phyloP scores from a whole-genome alignment of 1,140 invertebrate species.

The Tetragonula clypearis region DNA sequence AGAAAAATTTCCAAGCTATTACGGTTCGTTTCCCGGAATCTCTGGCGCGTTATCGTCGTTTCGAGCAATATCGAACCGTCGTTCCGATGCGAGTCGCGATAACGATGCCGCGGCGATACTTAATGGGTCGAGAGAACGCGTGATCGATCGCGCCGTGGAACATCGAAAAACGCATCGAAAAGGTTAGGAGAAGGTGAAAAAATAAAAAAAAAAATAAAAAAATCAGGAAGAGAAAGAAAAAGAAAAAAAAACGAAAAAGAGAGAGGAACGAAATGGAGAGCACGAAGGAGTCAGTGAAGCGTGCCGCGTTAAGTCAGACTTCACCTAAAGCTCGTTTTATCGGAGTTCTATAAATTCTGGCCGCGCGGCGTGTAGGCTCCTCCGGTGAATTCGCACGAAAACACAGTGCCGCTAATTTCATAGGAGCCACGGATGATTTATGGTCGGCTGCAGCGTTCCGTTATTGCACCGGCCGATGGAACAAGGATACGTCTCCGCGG shows the following conservation, averaged over 20 bases:
- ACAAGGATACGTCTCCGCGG: constrained; percentile 27
- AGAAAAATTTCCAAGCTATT: constrained; percentile 6
- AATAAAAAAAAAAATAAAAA: not conserved
- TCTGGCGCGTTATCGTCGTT: constrained; percentile 4
- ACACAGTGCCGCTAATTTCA: constrained; percentile 45
- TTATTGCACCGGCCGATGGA: constrained; percentile 37
- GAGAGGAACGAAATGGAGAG: not conserved
- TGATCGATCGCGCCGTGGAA: constrained; percentile 3
- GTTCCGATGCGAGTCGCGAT: constrained; percentile 14
- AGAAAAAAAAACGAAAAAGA: not conserved
- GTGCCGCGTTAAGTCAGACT: constrained; percentile 38
- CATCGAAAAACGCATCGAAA: not conserved
- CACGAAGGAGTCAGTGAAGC: constrained; percentile 1
- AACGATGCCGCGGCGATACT: constrained; percentile 24
- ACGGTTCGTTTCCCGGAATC: not conserved
- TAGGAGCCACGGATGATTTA: constrained; percentile 43
- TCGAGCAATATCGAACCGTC: constrained; percentile 21
- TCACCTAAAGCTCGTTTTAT: constrained; percentile 31
- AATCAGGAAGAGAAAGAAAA: too few species aligned
- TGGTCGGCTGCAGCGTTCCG: constrained; percentile 41
- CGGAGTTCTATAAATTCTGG: constrained; percentile 37
- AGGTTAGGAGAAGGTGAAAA: not conserved
- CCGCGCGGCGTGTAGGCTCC: not conserved
- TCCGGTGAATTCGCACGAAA: constrained; percentile 27
- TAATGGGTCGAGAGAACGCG: constrained; percentile 28